These are phyloP conservation scores for Amphimallon solstitiale DNA, from an alignment of 2,888 invertebrate genomes.

Conservation along the genomic window DNA sequence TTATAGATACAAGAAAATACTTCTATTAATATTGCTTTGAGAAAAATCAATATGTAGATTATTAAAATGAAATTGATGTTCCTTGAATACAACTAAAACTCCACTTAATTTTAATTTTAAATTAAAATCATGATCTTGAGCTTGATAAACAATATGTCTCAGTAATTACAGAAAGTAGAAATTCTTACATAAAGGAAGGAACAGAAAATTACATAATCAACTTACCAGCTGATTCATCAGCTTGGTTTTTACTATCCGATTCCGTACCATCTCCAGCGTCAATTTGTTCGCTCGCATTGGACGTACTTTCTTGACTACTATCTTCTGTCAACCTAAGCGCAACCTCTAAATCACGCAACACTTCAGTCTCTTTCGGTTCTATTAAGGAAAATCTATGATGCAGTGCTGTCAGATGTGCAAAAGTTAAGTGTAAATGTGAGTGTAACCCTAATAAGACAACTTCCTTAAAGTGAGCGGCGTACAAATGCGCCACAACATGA, in stretches of 20 bases:
- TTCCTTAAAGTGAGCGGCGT: conserved; percentile 97
- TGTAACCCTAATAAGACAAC: conserved; percentile 93
- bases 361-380: conserved; percentile 95
- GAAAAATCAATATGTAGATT: too few species aligned
- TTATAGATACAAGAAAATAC: too few species aligned
- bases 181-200: background rate
- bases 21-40: too few species aligned
- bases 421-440: conserved; percentile 96
- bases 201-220: conserved; percentile 8
- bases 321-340: conserved; percentile 70
- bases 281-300: conserved; percentile 51
- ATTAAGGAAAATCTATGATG: conserved; percentile 90
- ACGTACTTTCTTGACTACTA: conserved; percentile 50
- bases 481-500: conserved; percentile 98
- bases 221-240: conserved; percentile 61
- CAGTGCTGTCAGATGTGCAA: conserved; percentile 92
- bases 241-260: conserved; percentile 45
- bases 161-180: background rate
- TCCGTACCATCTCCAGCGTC: conserved; percentile 42
- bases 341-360: conserved; percentile 89
- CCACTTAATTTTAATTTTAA: too few species aligned
- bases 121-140: too few species aligned
- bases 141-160: background rate
- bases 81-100: too few species aligned
- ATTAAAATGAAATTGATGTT: too few species aligned